Evolutionary conservation across 2,888 invertebrate species (phyloP).

Genomic region (Loripinus fragilis): DNA sequence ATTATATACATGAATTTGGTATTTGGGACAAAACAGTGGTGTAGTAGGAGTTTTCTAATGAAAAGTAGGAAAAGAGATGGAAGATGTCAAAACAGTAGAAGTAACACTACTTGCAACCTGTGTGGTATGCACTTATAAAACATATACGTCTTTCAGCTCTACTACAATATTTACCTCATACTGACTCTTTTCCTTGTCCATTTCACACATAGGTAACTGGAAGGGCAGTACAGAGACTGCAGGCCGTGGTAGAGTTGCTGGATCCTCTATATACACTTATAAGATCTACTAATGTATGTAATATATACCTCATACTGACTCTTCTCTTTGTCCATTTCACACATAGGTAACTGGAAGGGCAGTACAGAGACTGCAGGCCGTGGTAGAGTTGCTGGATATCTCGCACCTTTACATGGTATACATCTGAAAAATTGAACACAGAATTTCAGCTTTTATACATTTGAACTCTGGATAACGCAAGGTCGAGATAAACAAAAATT

Average conservation of each 20-base stretch:
- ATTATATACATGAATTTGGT: too few relatives aligned
- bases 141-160: too few relatives aligned
- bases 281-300: too few relatives aligned
- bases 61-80: too few relatives aligned
- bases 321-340: slow-evolving; percentile 91
- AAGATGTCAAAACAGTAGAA: too few relatives aligned
- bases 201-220: slow-evolving; percentile 90
- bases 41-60: too few relatives aligned
- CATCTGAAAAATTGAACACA: slow-evolving; percentile 84
- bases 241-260: slow-evolving; percentile 93
- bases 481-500: too few relatives aligned
- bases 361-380: slow-evolving; percentile 92
- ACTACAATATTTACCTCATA: slow-evolving; percentile 88
- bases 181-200: slow-evolving; percentile 91
- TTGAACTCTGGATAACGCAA: too few relatives aligned
- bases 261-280: too few relatives aligned
- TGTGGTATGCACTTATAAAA: too few relatives aligned
- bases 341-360: slow-evolving; percentile 89
- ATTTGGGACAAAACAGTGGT: too few relatives aligned
- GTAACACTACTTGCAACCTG: too few relatives aligned
- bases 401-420: slow-evolving; percentile 93
- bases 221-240: slow-evolving; percentile 90
- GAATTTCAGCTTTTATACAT: neutral
- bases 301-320: slow-evolving; percentile 89
- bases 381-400: slow-evolving; percentile 94